Evolutionary conservation across 2,113 vertebrate species (phyloP).

Genomic region (Gnathonemus echidnorhynchus): DNA sequence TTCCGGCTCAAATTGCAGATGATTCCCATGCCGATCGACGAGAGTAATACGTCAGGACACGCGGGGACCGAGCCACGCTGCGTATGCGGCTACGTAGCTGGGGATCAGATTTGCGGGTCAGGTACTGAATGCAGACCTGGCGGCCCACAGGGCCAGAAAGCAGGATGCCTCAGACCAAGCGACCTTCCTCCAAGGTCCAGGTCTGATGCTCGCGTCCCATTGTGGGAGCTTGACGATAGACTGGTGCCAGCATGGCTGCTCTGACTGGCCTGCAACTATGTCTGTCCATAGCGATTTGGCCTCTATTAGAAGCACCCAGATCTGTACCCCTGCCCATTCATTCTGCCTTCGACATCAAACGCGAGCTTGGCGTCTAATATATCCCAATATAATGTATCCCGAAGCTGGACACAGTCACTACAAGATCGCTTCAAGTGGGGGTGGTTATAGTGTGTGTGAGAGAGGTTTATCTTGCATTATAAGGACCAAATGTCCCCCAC

Average conservation of each 20-base stretch:
- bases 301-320: not conserved
- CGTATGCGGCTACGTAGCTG: too few relatives aligned
- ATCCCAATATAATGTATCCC: not conserved
- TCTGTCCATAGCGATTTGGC: not conserved
- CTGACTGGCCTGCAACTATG: not conserved
- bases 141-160: not conserved
- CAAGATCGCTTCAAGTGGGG: not conserved
- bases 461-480: too few relatives aligned
- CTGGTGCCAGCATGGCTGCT: not conserved
- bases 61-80: not conserved
- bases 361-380: not conserved
- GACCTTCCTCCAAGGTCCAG: not conserved
- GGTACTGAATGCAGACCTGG: not conserved
- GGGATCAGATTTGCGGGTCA: not conserved
- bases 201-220: not conserved
- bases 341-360: not conserved
- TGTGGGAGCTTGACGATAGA: not conserved
- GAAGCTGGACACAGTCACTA: not conserved
- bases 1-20: not conserved
- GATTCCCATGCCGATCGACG: not conserved
- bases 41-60: not conserved
- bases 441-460: not conserved
- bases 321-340: not conserved
- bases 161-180: not conserved
- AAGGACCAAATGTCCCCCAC: too few relatives aligned